Conservation (phyloP, 2,797 vertebrate genomes). For the Alosa sapidissima region DNA sequence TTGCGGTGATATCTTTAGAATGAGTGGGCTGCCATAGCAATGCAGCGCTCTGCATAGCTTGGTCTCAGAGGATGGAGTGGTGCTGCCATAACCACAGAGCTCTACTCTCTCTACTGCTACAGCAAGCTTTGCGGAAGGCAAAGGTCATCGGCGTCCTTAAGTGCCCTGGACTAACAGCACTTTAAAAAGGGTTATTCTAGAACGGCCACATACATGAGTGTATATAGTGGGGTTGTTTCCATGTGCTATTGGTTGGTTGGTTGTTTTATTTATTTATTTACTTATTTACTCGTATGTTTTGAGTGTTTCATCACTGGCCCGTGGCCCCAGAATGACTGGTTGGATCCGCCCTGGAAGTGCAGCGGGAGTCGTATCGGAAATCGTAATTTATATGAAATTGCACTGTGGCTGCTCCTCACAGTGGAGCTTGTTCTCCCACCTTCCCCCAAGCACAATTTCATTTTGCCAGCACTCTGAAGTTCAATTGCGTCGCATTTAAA, state of each 20-base stretch:
- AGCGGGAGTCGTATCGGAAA: neutral
- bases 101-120: neutral
- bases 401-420: neutral
- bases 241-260: neutral
- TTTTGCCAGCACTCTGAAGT: conserved; percentile 28
- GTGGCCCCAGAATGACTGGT: neutral
- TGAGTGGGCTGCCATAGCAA: conserved; percentile 71
- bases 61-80: conserved; percentile 50
- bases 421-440: neutral
- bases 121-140: neutral
- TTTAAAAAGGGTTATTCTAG: neutral
- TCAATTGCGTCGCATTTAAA: conserved; percentile 51
- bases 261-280: no score
- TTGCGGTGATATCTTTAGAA: conserved; percentile 78
- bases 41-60: conserved; percentile 49
- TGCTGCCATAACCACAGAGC: conserved; percentile 38
- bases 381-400: neutral
- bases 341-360: neutral
- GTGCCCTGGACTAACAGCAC: neutral
- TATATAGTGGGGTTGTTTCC: neutral
- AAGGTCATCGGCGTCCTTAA: neutral
- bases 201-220: neutral
- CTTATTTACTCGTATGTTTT: neutral
- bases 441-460: conserved; percentile 12
- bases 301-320: neutral